A percentile compares a stretch with the other conserved stretches of the same genome.
phyloP scores from a whole-genome alignment of 2,888 invertebrate species.

The Ophion ellenae region DNA sequence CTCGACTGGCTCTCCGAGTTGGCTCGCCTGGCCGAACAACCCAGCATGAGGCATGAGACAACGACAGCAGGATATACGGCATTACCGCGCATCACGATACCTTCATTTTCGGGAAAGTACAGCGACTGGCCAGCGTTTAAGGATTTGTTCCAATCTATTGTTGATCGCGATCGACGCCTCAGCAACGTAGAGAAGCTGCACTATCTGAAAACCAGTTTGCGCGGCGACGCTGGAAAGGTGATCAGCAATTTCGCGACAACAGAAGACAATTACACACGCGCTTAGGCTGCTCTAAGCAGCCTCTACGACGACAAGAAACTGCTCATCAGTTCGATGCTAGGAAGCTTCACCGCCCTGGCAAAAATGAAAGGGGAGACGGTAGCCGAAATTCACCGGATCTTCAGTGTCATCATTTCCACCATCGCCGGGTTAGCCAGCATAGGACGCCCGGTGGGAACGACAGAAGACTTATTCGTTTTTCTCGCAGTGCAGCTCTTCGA shows the following conservation, averaged over 20 bases:
- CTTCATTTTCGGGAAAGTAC: not conserved
- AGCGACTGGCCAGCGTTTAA: not conserved
- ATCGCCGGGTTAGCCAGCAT: too few relatives aligned
- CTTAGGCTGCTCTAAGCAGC: not conserved
- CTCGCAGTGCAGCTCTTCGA: not conserved
- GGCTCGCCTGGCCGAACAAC: too few relatives aligned
- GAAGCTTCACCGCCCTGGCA: not conserved
- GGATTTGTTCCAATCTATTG: slow-evolving; percentile 62
- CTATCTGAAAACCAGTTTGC: not conserved
- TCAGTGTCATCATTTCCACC: not conserved
- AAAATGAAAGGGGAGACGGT: not conserved
- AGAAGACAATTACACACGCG: not conserved
- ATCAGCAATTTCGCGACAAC: not conserved
- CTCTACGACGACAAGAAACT: not conserved
- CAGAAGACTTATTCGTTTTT: not conserved
- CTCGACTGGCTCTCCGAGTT: not conserved
- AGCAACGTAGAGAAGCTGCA: not conserved
- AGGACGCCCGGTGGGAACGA: not conserved
- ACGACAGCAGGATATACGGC: not conserved
- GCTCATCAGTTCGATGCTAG: not conserved
- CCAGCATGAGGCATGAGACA: not conserved
- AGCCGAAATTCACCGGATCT: too few relatives aligned
- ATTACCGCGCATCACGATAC: not conserved
- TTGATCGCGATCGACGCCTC: slow-evolving; percentile 50
- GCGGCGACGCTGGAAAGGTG: not conserved